Conservation (phyloP, 2,797 vertebrate species). For the Artibeus lituratus region DNA sequence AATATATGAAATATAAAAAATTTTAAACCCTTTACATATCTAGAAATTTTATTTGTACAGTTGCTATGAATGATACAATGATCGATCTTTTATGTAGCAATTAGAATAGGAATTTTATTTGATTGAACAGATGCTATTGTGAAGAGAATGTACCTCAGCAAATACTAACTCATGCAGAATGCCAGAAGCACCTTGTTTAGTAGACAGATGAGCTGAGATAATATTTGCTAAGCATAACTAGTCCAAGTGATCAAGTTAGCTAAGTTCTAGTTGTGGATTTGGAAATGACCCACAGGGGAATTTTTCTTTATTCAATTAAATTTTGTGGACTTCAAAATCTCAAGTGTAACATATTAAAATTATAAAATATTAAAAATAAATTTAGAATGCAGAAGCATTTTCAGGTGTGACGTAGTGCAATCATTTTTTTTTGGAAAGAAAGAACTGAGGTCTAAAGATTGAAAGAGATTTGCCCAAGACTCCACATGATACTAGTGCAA, state of each 20-base stretch:
- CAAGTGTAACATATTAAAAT: background rate
- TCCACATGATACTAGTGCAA: background rate
- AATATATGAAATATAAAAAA: constrained; percentile 49
- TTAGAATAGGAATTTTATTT: constrained; percentile 55
- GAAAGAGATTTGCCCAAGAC: background rate
- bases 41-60: constrained; percentile 61
- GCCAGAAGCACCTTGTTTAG: background rate
- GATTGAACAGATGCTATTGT: constrained; percentile 60
- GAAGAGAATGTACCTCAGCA: constrained; percentile 44
- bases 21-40: constrained; percentile 12
- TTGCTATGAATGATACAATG: constrained; percentile 53
- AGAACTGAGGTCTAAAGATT: background rate
- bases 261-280: background rate
- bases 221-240: background rate
- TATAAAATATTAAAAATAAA: constrained; percentile 4
- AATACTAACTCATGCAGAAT: background rate
- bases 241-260: background rate
- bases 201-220: background rate
- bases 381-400: background rate
- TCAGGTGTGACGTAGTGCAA: background rate
- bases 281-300: background rate
- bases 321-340: background rate
- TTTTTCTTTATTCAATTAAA: background rate
- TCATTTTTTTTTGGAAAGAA: constrained; percentile 14
- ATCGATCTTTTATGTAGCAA: constrained; percentile 42